phyloP scores from a whole-genome alignment of 2,888 invertebrate species.

The Papilio protenor region DNA sequence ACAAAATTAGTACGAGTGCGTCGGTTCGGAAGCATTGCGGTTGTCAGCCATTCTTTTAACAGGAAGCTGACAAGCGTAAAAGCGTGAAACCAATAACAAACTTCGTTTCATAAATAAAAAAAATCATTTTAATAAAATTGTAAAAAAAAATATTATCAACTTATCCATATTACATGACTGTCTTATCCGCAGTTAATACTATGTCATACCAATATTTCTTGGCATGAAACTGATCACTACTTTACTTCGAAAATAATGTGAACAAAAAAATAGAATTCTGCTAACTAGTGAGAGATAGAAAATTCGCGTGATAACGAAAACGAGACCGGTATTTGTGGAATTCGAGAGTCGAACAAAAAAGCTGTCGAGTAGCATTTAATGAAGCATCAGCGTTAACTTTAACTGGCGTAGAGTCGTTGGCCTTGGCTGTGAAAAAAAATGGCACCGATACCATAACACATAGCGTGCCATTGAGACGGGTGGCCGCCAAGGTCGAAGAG shows the following conservation, averaged over 20 bases:
- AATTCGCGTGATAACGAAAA: conserved; percentile 30
- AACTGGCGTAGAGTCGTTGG: conserved; percentile 60
- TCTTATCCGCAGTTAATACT: neutral
- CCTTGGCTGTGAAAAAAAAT: conserved; percentile 71
- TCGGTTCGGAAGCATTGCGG: conserved; percentile 33
- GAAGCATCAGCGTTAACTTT: conserved; percentile 52
- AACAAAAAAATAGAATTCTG: conserved; percentile 7
- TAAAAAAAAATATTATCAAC: neutral
- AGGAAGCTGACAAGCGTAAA: conserved; percentile 24
- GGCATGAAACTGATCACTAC: neutral
- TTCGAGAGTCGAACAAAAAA: conserved; percentile 42
- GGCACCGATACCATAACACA: conserved; percentile 62
- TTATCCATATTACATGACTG: neutral
- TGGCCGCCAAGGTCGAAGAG: conserved; percentile 74
- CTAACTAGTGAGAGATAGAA: conserved; percentile 6
- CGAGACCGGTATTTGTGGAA: conserved; percentile 38
- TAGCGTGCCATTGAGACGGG: conserved; percentile 73
- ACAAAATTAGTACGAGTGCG: conserved; percentile 35
- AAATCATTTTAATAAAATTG: neutral
- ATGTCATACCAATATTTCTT: neutral
- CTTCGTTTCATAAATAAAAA: neutral
- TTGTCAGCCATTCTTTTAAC: conserved; percentile 28
- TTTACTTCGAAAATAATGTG: neutral
- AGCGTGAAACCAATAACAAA: neutral
- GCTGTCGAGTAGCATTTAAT: conserved; percentile 47